Conservation (phyloP, 2,113 vertebrate genomes). For the Chelonoidis abingdonii region DNA sequence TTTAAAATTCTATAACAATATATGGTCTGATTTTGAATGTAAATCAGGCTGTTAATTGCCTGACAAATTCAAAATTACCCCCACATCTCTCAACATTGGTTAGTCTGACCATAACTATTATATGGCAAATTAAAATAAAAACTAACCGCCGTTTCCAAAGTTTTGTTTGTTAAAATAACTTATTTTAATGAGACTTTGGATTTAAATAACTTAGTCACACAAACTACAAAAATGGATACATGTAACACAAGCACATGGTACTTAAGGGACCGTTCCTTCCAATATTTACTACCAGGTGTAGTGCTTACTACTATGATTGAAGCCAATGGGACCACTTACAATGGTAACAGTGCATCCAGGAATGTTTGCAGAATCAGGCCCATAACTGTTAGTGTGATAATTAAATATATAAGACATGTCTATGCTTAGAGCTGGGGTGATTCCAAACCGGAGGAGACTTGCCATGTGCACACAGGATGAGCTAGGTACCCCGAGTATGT, state of each 20-base stretch:
- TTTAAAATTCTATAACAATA: slow-evolving; percentile 61
- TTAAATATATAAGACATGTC: not conserved
- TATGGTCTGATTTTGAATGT: slow-evolving; percentile 43
- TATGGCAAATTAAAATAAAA: slow-evolving; percentile 60
- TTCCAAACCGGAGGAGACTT: not conserved
- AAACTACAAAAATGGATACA: not conserved
- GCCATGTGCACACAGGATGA: too few relatives aligned
- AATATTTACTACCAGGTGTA: not conserved
- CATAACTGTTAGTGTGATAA: rapidly evolving
- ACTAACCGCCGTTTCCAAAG: slow-evolving; percentile 34
- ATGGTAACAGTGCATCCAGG: not conserved
- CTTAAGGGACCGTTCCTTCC: not conserved
- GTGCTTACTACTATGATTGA: not conserved
- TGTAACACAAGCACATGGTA: not conserved
- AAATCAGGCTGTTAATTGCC: slow-evolving; percentile 37
- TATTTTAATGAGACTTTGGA: not conserved
- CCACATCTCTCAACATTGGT: slow-evolving; percentile 39
- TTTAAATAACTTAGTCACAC: not conserved
- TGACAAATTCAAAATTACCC: slow-evolving; percentile 51
- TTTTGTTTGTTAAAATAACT: slow-evolving; percentile 34
- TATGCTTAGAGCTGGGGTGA: not conserved
- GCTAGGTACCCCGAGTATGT: too few relatives aligned
- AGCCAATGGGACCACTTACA: not conserved
- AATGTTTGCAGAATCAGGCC: not conserved
- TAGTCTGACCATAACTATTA: slow-evolving; percentile 50